These are phyloP conservation scores for Papilio dardanus DNA, from an alignment of 1,140 invertebrate species.

Conservation along the genomic window DNA sequence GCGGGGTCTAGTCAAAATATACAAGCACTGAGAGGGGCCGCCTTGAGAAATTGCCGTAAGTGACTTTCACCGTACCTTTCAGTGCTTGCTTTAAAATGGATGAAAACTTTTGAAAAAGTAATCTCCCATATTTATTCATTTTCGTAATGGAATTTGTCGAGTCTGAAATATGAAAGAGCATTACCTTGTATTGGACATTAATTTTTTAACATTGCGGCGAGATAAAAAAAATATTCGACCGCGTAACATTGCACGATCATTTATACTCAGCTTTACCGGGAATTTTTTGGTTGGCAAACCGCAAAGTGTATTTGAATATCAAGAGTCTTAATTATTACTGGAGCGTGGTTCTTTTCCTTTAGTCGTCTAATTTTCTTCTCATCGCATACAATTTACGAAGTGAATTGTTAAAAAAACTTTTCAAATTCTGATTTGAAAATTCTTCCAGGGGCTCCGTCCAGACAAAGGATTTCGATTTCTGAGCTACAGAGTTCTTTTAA, in stretches of 20 bases:
- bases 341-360: constrained; percentile 29
- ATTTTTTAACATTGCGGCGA: constrained; percentile 9
- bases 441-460: not conserved
- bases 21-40: constrained; percentile 19
- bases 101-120: constrained; percentile 49
- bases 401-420: constrained; percentile 14
- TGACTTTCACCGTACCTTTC: constrained; percentile 42
- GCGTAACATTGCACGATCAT: constrained; percentile 2
- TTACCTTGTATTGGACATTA: constrained; percentile 32
- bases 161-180: constrained; percentile 47
- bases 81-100: constrained; percentile 52
- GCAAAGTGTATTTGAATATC: constrained; percentile 35
- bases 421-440: constrained; percentile 11
- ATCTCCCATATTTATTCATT: constrained; percentile 56
- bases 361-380: constrained; percentile 11
- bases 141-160: constrained; percentile 58
- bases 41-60: constrained; percentile 46
- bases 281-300: constrained; percentile 22
- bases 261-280: constrained; percentile 15
- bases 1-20: constrained; percentile 10
- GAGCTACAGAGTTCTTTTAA: not conserved
- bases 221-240: constrained; percentile 5
- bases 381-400: constrained; percentile 20
- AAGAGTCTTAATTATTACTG: constrained; percentile 36
- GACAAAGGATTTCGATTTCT: constrained; percentile 10